Percentiles rank a stretch among this genome's conserved stretches.
Evolutionary conservation across 2,888 invertebrate species (phyloP).

Genomic region (Agrochola lychnidis): DNA sequence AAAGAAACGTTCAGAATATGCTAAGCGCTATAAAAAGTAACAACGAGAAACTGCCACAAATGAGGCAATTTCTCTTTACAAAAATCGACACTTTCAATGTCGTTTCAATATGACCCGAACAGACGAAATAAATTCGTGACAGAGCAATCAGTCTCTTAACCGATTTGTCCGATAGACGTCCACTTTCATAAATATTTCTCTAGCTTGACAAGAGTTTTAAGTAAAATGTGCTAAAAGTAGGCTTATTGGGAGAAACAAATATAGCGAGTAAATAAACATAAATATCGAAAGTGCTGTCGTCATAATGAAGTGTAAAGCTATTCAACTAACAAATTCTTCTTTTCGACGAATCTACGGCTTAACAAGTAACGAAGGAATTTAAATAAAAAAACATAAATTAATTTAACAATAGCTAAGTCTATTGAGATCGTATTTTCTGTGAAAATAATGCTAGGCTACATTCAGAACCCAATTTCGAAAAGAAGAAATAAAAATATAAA

Average conservation of each 20-base stretch:
- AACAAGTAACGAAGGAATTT: too few species aligned
- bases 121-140: constrained; percentile 66
- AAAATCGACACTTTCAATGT: constrained; percentile 66
- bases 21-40: constrained; percentile 59
- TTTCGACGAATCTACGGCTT: background rate
- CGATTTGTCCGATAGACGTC: constrained; percentile 56
- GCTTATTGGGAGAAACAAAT: constrained; percentile 12
- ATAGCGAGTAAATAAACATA: constrained; percentile 23
- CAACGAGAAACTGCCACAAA: constrained; percentile 46
- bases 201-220: constrained; percentile 37
- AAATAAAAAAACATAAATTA: background rate
- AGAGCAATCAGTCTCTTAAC: constrained; percentile 60
- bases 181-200: constrained; percentile 64
- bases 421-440: constrained; percentile 9
- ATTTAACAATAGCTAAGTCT: too few species aligned
- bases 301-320: constrained; percentile 7
- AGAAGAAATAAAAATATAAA: constrained; percentile 15
- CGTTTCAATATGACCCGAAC: constrained; percentile 64
- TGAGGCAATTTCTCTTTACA: constrained; percentile 63
- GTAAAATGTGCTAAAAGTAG: constrained; percentile 39
- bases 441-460: background rate
- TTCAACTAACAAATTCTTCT: constrained; percentile 5
- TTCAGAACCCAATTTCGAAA: background rate
- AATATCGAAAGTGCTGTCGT: constrained; percentile 32
- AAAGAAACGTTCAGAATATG: constrained; percentile 58